Evolutionary conservation across 2,113 vertebrate genomes (phyloP), one percentile per base, ranked within the genome.

Genomic region (Zeus faber): DNA sequence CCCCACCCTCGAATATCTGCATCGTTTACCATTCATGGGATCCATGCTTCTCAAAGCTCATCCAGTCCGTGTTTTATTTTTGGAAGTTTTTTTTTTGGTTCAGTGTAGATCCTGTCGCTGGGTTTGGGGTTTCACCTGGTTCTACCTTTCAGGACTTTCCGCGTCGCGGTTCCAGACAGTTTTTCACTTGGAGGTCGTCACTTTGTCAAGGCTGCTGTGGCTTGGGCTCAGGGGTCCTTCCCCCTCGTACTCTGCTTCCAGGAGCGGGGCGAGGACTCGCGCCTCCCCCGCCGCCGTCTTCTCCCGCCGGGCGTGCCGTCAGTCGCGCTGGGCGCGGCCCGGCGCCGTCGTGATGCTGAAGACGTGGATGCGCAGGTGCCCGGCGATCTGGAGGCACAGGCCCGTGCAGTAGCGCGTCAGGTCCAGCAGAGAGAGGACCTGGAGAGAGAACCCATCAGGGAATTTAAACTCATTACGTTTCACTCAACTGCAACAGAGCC

Each of bases 371-470:
- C 85, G 91, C 77, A 98, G 91, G 76, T 99, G 95, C 65, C 90
- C 81, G 56, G 97, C 92, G 65, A 99, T 98, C 89, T 99, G 96
- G 51, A 94, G 85, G 84, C 95, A 97, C 55, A 98, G 82, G 23
- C 91, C 89, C 56, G 88, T 92, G 77, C 94, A 96, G 86, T 98
- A 98, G 70, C 91, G 91, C 35, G 87, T 69, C 81, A 99, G 88
- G 87, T 98, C 95, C 84, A 95, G 67, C 63, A 92, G 74, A 23
- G 97, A 96, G 72, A 95, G 80, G 62, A 93, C 81, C 97, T 99
- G 86, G 21, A 66, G 83, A 88, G 16, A 39, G 14, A 16, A n/a
- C n/a, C n/a, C n/a, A n/a, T n/a, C n/a, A n/a, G n/a, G n/a, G n/a
- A n/a, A n/a, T n/a, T n/a, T n/a, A n/a, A n/a, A n/a, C n/a, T n/a